Evolutionary conservation across 2,888 invertebrate species (phyloP).

Genomic region (Plebejus argus): DNA sequence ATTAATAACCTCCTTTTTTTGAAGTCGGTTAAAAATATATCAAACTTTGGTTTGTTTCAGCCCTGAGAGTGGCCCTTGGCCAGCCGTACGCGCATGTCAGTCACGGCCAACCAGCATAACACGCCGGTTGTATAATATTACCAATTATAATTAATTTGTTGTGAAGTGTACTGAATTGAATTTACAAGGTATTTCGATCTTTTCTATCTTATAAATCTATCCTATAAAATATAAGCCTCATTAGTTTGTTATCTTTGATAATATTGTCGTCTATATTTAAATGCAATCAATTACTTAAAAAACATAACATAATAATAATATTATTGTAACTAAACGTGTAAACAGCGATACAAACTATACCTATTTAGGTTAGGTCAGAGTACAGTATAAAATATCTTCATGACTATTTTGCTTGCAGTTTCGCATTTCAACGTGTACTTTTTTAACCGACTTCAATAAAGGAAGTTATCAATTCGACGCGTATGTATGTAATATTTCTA

Average conservation of each 20-base stretch:
- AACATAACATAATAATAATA: background rate
- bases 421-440: background rate
- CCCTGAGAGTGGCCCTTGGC: background rate
- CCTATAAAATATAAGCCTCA: background rate
- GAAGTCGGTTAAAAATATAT: background rate
- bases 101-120: conserved; percentile 11
- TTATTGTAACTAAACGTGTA: background rate
- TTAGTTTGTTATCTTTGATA: background rate
- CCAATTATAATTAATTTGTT: background rate
- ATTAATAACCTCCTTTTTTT: no score
- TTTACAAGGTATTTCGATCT: background rate
- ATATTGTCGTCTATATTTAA: no score
- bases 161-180: background rate
- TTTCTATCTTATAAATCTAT: background rate
- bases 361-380: background rate
- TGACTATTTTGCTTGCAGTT: background rate
- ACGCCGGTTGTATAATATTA: background rate
- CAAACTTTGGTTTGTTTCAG: background rate
- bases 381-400: background rate
- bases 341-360: background rate
- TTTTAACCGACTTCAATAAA: no score
- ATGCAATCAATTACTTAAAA: background rate
- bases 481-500: no score
- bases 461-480: no score
- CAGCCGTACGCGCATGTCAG: conserved; percentile 18